Base-by-base conservation (phyloP, 2,113 vertebrate species). In the Chiloscyllium plagiosum region DNA sequence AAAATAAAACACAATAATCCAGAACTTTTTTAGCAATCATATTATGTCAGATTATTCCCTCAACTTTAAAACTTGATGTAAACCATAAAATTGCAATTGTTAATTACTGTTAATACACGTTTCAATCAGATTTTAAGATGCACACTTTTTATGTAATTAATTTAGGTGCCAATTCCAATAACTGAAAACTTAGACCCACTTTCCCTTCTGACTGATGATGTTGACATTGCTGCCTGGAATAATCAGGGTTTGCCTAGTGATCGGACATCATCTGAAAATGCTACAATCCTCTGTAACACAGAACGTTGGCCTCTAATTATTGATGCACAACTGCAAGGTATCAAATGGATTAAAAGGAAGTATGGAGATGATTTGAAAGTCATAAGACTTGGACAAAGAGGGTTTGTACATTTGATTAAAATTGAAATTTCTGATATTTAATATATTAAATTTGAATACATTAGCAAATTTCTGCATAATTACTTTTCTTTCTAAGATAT, bases 181-280 rank as follows among this genome's bases (percentile, higher is more conserved):
- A 98, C 98, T 0, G 93, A 97, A 0, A 97, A 85, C 20, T 97
- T 98, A 97, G 98, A 98, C 0, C 97, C 97, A 37, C 72, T 98
- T 96, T 97, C 96, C 70, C 97, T 98, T 96, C 97, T 98, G 42
- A 98, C 97, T 0, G 97, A 98, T 0, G 96, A 97, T 0, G 96
- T 98, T 0, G 97, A 97, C 0, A 96, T 98, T 96, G 98, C 98
- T 50, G 90, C 97, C 0, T 98, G 98, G 98, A 98, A 97, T 96
- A 98, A 98, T 96, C 97, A 98, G 96, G 98, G 98, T 50, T 97
- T 98, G 83, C 98, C 98, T 96, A 97, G 98, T 0, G 98, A 98
- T 96, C 98, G 97, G 96, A 98, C 97, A 0, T 98, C 98, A 7
- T 97, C 96, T 0, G 97, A 98, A 97, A 98, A 98, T 0, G 98